Evolutionary conservation across 2,888 invertebrate species (phyloP), one percentile per base, ranked within the genome.

Genomic region (Polydrusus tereticollis): DNA sequence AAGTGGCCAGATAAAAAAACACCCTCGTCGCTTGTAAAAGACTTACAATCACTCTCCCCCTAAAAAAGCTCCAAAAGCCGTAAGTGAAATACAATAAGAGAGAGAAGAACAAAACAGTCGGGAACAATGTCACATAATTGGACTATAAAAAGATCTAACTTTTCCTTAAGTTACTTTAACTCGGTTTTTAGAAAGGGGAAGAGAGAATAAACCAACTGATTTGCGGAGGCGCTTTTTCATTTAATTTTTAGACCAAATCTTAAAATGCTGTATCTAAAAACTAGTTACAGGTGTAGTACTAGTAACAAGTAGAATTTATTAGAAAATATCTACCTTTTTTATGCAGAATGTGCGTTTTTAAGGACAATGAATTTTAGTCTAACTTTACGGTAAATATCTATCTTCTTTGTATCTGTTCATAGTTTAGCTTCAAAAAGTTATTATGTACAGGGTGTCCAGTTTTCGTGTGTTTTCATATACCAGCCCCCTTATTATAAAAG

Each of bases 1-100:
- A 85, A 85, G 84, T 85, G 83, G 83, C 84, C 82, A 82, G 84
- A 85, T 85, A 85, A 85, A 85, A 76, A 85, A 85, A 84, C 84
- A 83, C 84, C 85, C 85, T 81, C 82, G 82, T 81, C 82, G 82
- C 82, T 84, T 82, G 83, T 84, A 84, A 84, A 84, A 84, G 83
- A 82, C 81, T 82, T 81, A 79, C 78, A 80, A 78, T 79, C 79
- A 73, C 62, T 77, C 78, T 76, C 80, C 80, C 81, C 80, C 77
- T 75, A 77, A 79, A 78, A 77, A 78, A 74, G 68, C 72, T 57
- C 74, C 74, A 78, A 75, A 77, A 74, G 75, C 75, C 75, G 72
- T 77, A 77, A 79, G 80, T 79, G 78, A 79, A 78, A 81, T 77
- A 79, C 78, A 78, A 80, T 79, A 75, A 77, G 78, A 76, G 75